A percentile compares a stretch with the other conserved stretches of the same genome.
Evolutionary conservation across 2,797 vertebrate genomes (phyloP).

Genomic region (Pteronotus mesoamericanus): DNA sequence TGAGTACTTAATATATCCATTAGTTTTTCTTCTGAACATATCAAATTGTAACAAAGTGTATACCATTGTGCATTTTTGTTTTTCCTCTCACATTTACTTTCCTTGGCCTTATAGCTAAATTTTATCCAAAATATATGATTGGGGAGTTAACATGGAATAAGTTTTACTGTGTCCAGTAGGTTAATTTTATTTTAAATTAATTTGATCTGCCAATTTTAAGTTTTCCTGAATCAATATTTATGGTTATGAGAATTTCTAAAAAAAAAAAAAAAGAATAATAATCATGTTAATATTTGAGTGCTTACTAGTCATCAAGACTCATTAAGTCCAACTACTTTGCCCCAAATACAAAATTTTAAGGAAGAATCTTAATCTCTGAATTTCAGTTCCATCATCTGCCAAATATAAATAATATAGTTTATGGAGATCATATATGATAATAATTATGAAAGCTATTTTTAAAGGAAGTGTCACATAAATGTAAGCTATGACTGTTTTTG

Average conservation of each 20-base stretch:
- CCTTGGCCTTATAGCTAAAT: neutral
- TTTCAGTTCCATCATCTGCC: neutral
- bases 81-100: neutral
- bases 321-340: neutral
- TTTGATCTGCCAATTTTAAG: neutral
- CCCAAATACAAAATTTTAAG: neutral
- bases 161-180: neutral
- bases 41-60: neutral
- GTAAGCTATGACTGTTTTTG: conserved; percentile 29
- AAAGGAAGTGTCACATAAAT: neutral
- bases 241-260: neutral
- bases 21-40: neutral
- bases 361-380: conserved; percentile 1
- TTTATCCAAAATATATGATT: neutral
- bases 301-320: neutral
- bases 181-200: conserved; percentile 29
- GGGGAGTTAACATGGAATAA: neutral
- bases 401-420: neutral
- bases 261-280: neutral
- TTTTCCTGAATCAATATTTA: conserved; percentile 31
- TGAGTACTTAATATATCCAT: neutral
- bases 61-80: neutral
- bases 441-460: neutral
- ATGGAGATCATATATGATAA: neutral
- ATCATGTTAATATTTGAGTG: neutral